A percentile compares a stretch with the other conserved stretches of the same genome.
phyloP scores from a whole-genome alignment of 2,888 invertebrate genomes.

The Gymnosoma rotundatum region DNA sequence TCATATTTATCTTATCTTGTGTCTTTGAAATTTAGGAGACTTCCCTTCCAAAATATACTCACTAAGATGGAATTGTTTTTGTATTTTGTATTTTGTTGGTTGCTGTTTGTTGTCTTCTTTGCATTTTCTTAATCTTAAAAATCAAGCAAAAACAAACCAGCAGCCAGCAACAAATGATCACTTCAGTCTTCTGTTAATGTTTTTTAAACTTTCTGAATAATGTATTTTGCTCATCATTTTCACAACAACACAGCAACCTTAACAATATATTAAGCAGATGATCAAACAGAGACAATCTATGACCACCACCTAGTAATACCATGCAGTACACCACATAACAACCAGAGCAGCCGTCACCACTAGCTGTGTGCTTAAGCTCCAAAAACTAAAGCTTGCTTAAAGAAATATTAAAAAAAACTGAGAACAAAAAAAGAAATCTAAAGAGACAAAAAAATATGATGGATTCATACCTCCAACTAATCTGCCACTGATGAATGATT shows the following conservation, averaged over 20 bases:
- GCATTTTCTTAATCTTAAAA: conserved; percentile 52
- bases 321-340: conserved; percentile 15
- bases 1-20: neutral
- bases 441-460: conserved; percentile 73
- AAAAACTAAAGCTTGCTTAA: conserved; percentile 47
- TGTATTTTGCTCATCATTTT: conserved; percentile 77
- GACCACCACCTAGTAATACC: conserved; percentile 54
- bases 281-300: conserved; percentile 81
- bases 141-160: conserved; percentile 67
- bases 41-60: conserved; percentile 5
- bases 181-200: conserved; percentile 58
- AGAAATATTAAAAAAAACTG: conserved; percentile 49
- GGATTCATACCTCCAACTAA: conserved; percentile 82
- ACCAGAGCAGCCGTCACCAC: conserved; percentile 49
- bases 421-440: conserved; percentile 68
- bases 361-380: conserved; percentile 56
- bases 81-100: neutral
- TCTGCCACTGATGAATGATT: conserved; percentile 82
- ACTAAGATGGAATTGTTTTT: conserved; percentile 35
- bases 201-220: conserved; percentile 41
- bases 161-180: conserved; percentile 58
- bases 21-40: conserved; percentile 9
- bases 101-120: conserved; percentile 8
- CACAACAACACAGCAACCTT: conserved; percentile 63
- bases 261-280: conserved; percentile 79